Percentiles rank a stretch among this genome's conserved stretches.
Conservation (phyloP, 1,140 invertebrate genomes). For the Achatina immaculata region DNA sequence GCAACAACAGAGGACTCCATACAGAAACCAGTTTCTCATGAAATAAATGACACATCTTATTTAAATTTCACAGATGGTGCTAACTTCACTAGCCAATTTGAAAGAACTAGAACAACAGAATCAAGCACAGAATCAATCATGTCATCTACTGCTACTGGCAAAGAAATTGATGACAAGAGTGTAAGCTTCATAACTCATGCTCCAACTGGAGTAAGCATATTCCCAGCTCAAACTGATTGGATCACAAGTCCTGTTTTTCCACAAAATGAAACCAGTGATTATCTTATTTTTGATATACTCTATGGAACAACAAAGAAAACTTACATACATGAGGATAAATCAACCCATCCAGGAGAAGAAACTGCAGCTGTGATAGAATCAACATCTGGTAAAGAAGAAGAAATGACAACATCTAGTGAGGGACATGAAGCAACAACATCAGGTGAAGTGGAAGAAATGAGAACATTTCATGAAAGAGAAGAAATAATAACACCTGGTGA, state of each 20-base stretch:
- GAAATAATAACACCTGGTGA: not conserved
- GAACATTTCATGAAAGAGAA: not conserved
- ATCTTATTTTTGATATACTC: not conserved
- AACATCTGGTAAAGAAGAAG: not conserved
- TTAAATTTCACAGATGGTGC: too few species aligned
- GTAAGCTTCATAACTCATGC: not conserved
- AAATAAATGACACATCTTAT: too few species aligned
- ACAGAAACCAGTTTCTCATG: too few species aligned
- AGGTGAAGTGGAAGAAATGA: not conserved
- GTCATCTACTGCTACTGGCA: too few species aligned
- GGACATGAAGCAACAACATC: not conserved
- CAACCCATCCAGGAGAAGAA: not conserved
- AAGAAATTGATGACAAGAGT: too few species aligned
- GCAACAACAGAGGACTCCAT: too few species aligned
- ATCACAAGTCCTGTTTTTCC: not conserved
- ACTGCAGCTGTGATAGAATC: not conserved
- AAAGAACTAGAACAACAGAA: too few species aligned
- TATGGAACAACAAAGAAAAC: not conserved
- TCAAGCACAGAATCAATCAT: too few species aligned
- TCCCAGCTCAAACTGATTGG: not conserved
- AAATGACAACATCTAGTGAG: not conserved
- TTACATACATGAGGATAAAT: not conserved
- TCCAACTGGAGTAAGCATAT: too few species aligned
- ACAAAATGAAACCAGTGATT: not conserved
- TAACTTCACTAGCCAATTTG: too few species aligned